These are phyloP conservation scores for Agrochola macilenta DNA, from an alignment of 2,888 invertebrate species.

Conservation along the genomic window DNA sequence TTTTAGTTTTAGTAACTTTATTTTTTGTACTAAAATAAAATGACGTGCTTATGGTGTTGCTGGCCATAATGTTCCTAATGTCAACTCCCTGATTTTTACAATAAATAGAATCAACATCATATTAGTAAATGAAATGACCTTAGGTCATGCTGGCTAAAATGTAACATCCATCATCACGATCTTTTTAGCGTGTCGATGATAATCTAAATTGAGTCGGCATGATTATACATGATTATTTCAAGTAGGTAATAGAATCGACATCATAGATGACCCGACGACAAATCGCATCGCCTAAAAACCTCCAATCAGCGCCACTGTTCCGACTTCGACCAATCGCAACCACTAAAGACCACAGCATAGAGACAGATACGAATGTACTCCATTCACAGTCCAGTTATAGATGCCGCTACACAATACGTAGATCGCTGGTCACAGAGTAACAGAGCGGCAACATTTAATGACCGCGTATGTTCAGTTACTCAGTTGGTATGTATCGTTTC, in stretches of 20 bases:
- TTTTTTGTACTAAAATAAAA: not conserved
- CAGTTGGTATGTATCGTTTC: slow-evolving; percentile 80
- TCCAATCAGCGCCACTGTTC: not conserved
- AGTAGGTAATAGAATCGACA: not conserved
- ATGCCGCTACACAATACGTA: slow-evolving; percentile 87
- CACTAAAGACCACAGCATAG: slow-evolving; percentile 67
- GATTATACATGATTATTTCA: not conserved
- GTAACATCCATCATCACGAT: not conserved
- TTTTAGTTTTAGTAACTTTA: too few relatives aligned
- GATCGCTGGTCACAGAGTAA: slow-evolving; percentile 82
- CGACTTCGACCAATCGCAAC: slow-evolving; percentile 60
- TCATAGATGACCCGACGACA: slow-evolving; percentile 6
- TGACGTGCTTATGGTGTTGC: not conserved
- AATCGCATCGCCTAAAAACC: not conserved
- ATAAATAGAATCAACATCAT: not conserved
- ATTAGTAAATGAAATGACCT: not conserved
- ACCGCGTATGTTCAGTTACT: slow-evolving; percentile 85
- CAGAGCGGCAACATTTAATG: slow-evolving; percentile 90
- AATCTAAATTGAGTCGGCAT: not conserved
- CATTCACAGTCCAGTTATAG: slow-evolving; percentile 89
- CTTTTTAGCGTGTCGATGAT: too few relatives aligned
- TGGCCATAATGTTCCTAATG: not conserved
- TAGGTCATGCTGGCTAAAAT: not conserved
- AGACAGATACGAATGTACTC: slow-evolving; percentile 88
- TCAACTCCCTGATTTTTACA: too few relatives aligned